Evolutionary conservation across 2,888 invertebrate species (phyloP), one percentile per base, ranked within the genome.

Genomic region (Rhagophthalmus giganteus): DNA sequence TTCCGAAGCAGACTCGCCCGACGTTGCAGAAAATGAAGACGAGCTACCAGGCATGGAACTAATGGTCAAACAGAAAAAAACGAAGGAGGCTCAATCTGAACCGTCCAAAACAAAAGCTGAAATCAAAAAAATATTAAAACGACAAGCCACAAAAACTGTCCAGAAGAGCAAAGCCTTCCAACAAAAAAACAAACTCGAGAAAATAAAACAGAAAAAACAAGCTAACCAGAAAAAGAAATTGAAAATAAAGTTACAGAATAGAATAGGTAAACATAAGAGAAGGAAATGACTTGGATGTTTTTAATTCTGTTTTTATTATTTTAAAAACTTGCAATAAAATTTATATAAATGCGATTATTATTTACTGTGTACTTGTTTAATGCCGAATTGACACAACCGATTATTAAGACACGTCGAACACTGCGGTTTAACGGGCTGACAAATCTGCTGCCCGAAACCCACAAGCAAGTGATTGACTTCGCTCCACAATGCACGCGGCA

Each of bases 381-480:
- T 74, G 56, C 77, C 81, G 59, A 77, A 84, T 1, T 96, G 94
- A 70, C 98, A 98, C 30, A 94, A 81, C 11, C 81, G 70, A 55
- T 78, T 81, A 73, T 96, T 96, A 9, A 94, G 77, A 71, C 98
- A 99, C 39, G 83, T 80, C 4, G 69, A 71, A 74, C 98, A 99
- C 59, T 84, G 84, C 0, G 99, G 98, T 34, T 80, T 82, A 0
- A 87, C 74, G 0, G 97, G 90, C 41, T 83, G 76, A 73, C 99
- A 99, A 50, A 88, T 85, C 41, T 92, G 91, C 76, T 99, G 98
- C 0, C 99, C 99, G 78, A 99, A 99, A 2, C 99, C 99, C 6
- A 99, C 99, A 55, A 99, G 78, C 1, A 97, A 78, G 65, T 89
- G 84, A 75, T 98, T 95, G 0, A 92, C 85, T 74, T 94, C 89